A percentile compares a stretch with the other conserved stretches of the same genome.
Conservation (phyloP, 2,797 vertebrate species). For the Pangasius djambal region DNA sequence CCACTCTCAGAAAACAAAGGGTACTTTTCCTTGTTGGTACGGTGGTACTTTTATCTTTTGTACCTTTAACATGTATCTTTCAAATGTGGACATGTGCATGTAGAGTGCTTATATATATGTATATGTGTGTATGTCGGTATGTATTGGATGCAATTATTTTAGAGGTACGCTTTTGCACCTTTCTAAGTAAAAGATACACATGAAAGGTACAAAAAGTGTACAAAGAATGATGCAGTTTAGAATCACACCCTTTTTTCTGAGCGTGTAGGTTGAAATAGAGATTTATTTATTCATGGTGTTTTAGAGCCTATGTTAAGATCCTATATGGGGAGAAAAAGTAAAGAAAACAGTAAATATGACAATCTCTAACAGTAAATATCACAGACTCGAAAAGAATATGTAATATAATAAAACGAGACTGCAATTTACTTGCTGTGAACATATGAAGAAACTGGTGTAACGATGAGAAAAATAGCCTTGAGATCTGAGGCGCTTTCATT, state of each 20-base stretch:
- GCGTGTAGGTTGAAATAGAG: neutral
- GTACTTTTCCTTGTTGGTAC: no score
- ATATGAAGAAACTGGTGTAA: neutral
- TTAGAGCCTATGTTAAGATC: neutral
- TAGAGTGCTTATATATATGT: neutral
- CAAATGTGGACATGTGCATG: neutral
- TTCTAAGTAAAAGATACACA: neutral
- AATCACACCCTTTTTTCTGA: neutral
- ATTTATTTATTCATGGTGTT: neutral
- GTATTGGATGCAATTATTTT: neutral
- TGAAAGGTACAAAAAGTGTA: neutral
- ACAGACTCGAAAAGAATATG: no score
- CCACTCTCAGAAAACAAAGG: neutral
- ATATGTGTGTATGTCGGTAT: no score
- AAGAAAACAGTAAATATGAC: neutral
- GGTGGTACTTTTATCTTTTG: neutral
- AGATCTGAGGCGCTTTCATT: slow-evolving; percentile 43
- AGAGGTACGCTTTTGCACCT: neutral
- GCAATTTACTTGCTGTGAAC: neutral
- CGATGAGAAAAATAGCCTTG: slow-evolving; percentile 15
- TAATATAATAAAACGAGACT: no score
- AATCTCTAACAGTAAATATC: neutral
- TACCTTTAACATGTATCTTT: neutral
- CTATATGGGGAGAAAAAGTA: neutral
- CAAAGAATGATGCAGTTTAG: no score